These are phyloP conservation scores for Ochotona princeps DNA, from an alignment of 2,113 vertebrate species.

Conservation along the genomic window DNA sequence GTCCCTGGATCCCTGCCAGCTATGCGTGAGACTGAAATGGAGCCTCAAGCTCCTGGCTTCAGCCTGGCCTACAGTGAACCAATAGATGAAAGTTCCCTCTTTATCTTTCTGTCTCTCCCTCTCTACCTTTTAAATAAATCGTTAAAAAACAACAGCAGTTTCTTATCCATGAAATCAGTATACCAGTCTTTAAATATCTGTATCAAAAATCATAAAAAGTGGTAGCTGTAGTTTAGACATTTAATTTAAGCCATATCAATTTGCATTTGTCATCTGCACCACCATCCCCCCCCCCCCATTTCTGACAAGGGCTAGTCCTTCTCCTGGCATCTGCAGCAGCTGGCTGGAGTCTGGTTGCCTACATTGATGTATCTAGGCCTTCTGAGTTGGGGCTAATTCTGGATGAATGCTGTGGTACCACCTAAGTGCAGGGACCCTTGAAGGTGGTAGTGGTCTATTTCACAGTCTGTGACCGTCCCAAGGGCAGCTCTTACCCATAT, in stretches of 20 bases:
- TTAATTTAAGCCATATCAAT: neutral
- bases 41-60: too few species aligned
- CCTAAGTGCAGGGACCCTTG: neutral
- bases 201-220: slow-evolving; percentile 12
- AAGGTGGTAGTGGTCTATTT: neutral
- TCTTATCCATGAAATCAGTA: neutral
- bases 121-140: too few species aligned
- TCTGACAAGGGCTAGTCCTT: neutral
- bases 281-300: neutral
- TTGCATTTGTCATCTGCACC: neutral
- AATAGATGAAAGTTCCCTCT: too few species aligned
- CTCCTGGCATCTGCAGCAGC: neutral
- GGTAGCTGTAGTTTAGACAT: neutral
- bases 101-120: too few species aligned
- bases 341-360: neutral
- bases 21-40: too few species aligned
- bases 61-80: too few species aligned
- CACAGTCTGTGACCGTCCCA: neutral
- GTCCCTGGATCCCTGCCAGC: too few species aligned
- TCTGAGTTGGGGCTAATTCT: neutral
- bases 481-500: neutral
- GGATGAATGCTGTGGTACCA: neutral
- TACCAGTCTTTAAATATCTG: neutral
- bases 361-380: neutral
- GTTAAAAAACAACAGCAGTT: too few species aligned